Evolutionary conservation across 2,888 invertebrate species (phyloP).

Genomic region (Parnassius mnemosyne): DNA sequence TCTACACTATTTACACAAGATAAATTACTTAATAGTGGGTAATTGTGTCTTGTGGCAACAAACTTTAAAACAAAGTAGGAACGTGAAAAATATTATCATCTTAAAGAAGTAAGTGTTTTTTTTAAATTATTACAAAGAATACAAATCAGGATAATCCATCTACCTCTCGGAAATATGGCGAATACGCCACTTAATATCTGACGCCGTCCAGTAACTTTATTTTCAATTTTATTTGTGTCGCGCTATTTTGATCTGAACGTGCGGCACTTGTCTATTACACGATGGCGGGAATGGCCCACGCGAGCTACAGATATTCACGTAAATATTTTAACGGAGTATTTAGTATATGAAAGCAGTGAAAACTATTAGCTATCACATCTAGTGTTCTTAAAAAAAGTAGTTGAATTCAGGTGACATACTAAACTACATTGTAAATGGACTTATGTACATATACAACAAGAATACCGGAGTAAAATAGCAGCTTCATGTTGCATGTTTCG

Average conservation of each 20-base stretch:
- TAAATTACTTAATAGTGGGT: too few relatives aligned
- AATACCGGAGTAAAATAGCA: too few relatives aligned
- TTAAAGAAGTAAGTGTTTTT: neutral
- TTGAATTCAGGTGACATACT: neutral
- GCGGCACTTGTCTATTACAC: slow-evolving; percentile 74
- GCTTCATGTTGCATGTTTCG: too few relatives aligned
- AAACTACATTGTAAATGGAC: neutral
- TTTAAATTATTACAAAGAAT: neutral
- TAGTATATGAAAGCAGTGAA: slow-evolving; percentile 13
- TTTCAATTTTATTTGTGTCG: slow-evolving; percentile 80
- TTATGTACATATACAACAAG: too few relatives aligned
- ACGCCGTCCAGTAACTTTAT: slow-evolving; percentile 75
- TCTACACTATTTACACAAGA: too few relatives aligned
- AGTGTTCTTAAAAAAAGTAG: too few relatives aligned
- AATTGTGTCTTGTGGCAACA: too few relatives aligned
- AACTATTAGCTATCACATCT: slow-evolving; percentile 9
- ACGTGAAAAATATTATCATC: too few relatives aligned
- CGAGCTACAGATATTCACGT: slow-evolving; percentile 49
- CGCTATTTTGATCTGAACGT: slow-evolving; percentile 74
- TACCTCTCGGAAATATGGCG: slow-evolving; percentile 12
- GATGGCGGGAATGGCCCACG: slow-evolving; percentile 62
- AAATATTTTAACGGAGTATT: slow-evolving; percentile 35
- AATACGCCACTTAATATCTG: slow-evolving; percentile 61
- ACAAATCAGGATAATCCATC: slow-evolving; percentile 6
- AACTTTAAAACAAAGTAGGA: too few relatives aligned